phyloP scores from a whole-genome alignment of 1,140 invertebrate species.

The Cotesia vestalis region DNA sequence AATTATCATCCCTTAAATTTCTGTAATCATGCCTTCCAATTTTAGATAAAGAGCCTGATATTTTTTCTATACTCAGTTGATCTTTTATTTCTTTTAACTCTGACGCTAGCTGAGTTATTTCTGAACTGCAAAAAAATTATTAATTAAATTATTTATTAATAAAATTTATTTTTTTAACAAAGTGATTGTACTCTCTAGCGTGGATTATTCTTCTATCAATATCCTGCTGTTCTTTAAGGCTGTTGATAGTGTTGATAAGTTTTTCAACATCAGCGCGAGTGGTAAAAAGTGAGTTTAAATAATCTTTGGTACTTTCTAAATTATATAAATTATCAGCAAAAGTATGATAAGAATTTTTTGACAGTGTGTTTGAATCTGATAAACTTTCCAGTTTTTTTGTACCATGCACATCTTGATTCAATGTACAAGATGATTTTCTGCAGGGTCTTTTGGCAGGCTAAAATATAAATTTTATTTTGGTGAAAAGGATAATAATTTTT shows the following conservation, averaged over 20 bases:
- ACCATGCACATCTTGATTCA: too few species aligned
- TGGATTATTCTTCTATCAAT: slow-evolving; percentile 9
- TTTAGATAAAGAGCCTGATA: slow-evolving; percentile 1
- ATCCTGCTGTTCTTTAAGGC: slow-evolving; percentile 9
- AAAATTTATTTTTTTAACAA: background rate
- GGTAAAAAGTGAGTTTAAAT: background rate
- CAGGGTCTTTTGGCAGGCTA: background rate
- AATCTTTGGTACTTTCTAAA: slow-evolving; percentile 6
- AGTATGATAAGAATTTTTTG: background rate
- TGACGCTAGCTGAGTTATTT: slow-evolving; percentile 25
- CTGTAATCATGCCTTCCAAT: background rate
- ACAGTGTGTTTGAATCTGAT: slow-evolving; percentile 16
- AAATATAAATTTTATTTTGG: background rate
- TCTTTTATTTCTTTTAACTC: slow-evolving; percentile 28
- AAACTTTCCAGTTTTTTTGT: slow-evolving; percentile 4
- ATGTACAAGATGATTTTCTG: background rate
- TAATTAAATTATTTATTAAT: background rate
- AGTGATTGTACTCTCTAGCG: slow-evolving; percentile 3
- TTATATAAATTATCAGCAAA: background rate
- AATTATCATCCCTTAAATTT: background rate
- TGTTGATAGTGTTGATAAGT: slow-evolving; percentile 1
- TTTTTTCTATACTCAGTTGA: slow-evolving; percentile 10
- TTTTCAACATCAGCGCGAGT: slow-evolving; percentile 16
- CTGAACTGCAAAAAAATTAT: slow-evolving; percentile 20
- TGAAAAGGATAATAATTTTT: background rate